Base-by-base conservation (phyloP, 1,140 invertebrate genomes). In the Musca domestica region DNA sequence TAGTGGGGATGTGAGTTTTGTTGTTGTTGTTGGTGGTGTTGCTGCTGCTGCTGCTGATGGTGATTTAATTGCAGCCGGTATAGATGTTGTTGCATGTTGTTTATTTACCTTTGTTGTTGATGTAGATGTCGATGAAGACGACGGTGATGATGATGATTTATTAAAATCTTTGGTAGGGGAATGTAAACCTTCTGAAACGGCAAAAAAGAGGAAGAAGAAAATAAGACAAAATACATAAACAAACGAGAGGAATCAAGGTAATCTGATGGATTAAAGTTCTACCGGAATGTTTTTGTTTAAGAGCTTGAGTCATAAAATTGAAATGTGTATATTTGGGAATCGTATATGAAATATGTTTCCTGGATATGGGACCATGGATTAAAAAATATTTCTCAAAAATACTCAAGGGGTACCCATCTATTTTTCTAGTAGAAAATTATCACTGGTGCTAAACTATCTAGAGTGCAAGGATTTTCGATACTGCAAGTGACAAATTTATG, bases 1-100 rank as follows among this genome's bases (percentile, higher is more conserved):
- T 22, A 51, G 20, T 51, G 48, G 48, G 17, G 48, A 51, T 22
- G 48, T 51, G 17, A 20, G 6, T 51, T 19, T 19, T 22, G 74
- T 67, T 52, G 68, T 14, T 64, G 67, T 47, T 46, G 17, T 54
- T 46, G 69, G 70, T 25, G 75, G 70, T 25, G 75, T 73, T 64
- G 64, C 25, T 46, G 71, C 58, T 48, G 64, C 34, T 25, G 67
- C n/a, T 30, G 22, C 9, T 17, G 15, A 27, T 58, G 34, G 6
- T 41, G 54, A 58, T 58, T 58, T 58, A 58, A 58, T 58, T 20
- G 56, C 19, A 17, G 27, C 34, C n/a, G 14, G 30, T 41, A 30
- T 61, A 25, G 52, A 15, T 14, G 27, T 61, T 34, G 52, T 56
- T 23, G 22, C 22, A 56, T 56, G 22, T 56, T 56, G 52, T 56